Evolutionary conservation across 2,113 vertebrate genomes (phyloP).

Genomic region (Uropsilus gracilis): DNA sequence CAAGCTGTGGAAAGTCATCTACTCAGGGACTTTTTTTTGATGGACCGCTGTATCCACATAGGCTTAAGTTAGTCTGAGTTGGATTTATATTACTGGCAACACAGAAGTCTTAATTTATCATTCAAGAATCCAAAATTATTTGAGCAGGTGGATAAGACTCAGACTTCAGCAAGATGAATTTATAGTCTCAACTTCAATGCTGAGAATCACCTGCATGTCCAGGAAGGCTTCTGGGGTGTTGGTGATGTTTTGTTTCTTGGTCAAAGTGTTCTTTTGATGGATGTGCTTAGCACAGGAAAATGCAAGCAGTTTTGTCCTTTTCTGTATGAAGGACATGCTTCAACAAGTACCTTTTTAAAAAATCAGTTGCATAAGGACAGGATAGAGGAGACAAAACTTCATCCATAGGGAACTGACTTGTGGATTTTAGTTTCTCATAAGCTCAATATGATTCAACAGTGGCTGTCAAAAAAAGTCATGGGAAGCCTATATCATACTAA

Average conservation of each 20-base stretch:
- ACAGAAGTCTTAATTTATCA: constrained; percentile 37
- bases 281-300: background rate
- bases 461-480: background rate
- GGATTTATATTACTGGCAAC: constrained; percentile 39
- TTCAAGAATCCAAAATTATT: constrained; percentile 49
- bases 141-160: constrained; percentile 44
- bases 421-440: background rate
- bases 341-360: background rate
- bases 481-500: background rate
- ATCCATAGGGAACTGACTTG: background rate
- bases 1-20: background rate
- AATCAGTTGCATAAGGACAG: background rate
- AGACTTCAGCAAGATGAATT: constrained; percentile 49
- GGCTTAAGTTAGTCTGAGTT: background rate
- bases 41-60: background rate
- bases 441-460: background rate
- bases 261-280: background rate
- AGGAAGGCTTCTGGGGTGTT: background rate
- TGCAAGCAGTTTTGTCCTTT: background rate
- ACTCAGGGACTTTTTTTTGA: background rate
- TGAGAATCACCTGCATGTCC: constrained; percentile 26
- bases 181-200: background rate
- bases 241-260: background rate
- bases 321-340: background rate
- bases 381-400: background rate